Conservation (phyloP, 2,888 invertebrate genomes). For the Neoscelio sp. region DNA sequence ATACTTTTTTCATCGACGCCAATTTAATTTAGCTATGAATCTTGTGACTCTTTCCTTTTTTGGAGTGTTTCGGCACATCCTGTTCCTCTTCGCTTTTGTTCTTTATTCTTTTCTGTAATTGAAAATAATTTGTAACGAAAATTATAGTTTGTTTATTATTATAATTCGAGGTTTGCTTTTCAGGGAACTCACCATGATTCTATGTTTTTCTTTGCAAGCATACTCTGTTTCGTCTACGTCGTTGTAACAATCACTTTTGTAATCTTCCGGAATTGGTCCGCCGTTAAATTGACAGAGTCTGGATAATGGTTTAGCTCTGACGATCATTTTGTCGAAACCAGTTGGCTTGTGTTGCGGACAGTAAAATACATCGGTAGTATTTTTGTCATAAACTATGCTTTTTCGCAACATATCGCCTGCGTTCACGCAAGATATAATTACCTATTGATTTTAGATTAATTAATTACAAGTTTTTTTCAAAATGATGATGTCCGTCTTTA, state of each 20-base stretch:
- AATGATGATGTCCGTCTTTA: too few relatives aligned
- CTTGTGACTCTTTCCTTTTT: slow-evolving; percentile 50
- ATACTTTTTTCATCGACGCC: too few relatives aligned
- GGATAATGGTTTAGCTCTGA: slow-evolving; percentile 87
- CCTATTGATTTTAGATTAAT: too few relatives aligned
- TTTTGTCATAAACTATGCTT: slow-evolving; percentile 91
- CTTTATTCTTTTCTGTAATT: slow-evolving; percentile 62
- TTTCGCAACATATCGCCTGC: slow-evolving; percentile 90
- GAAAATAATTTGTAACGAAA: slow-evolving; percentile 5
- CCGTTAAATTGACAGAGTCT: slow-evolving; percentile 91
- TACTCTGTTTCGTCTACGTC: slow-evolving; percentile 91
- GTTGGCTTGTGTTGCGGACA: slow-evolving; percentile 91
- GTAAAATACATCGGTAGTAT: slow-evolving; percentile 91
- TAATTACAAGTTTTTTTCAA: too few relatives aligned
- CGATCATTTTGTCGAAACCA: slow-evolving; percentile 89
- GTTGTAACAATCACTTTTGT: slow-evolving; percentile 91
- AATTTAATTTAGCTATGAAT: not conserved
- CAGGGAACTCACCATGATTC: slow-evolving; percentile 88
- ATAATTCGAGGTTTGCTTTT: too few relatives aligned
- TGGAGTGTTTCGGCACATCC: slow-evolving; percentile 25
- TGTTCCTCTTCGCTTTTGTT: slow-evolving; percentile 42
- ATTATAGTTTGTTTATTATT: not conserved
- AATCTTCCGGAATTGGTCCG: slow-evolving; percentile 87
- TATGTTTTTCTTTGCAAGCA: slow-evolving; percentile 91
- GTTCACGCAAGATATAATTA: slow-evolving; percentile 74